Conservation (phyloP, 1,140 invertebrate species). For the Panulirus ornatus region DNA sequence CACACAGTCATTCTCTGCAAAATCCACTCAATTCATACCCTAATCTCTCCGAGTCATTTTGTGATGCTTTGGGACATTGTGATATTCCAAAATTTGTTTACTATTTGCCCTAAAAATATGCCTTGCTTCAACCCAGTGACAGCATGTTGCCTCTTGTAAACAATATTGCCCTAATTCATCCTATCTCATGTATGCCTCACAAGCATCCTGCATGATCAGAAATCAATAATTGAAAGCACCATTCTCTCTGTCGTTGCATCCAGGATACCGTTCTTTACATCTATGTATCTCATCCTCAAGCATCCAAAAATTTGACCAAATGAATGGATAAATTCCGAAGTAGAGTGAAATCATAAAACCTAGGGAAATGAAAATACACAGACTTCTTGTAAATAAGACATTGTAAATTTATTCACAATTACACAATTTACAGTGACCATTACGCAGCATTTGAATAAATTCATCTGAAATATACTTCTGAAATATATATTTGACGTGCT, state of each 20-base stretch:
- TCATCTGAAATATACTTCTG: constrained; percentile 75
- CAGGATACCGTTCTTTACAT: not conserved
- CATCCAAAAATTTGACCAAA: not conserved
- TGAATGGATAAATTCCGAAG: not conserved
- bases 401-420: constrained; percentile 78
- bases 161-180: no score
- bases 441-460: constrained; percentile 76
- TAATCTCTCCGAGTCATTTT: no score
- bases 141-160: no score
- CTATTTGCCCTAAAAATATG: no score
- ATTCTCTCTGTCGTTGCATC: not conserved
- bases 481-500: constrained; percentile 75
- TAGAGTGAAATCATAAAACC: not conserved
- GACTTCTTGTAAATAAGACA: constrained; percentile 77
- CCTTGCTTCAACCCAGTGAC: no score
- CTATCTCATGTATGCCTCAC: not conserved
- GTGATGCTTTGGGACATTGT: no score
- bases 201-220: not conserved
- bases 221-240: not conserved
- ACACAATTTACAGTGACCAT: constrained; percentile 78
- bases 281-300: not conserved
- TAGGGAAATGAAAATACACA: constrained; percentile 58
- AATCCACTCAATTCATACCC: no score
- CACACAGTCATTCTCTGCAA: no score
- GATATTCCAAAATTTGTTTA: no score